Percentiles rank a stretch among this genome's conserved stretches.
Conservation (phyloP, 2,888 invertebrate species). For the Pterobdella sp. region DNA sequence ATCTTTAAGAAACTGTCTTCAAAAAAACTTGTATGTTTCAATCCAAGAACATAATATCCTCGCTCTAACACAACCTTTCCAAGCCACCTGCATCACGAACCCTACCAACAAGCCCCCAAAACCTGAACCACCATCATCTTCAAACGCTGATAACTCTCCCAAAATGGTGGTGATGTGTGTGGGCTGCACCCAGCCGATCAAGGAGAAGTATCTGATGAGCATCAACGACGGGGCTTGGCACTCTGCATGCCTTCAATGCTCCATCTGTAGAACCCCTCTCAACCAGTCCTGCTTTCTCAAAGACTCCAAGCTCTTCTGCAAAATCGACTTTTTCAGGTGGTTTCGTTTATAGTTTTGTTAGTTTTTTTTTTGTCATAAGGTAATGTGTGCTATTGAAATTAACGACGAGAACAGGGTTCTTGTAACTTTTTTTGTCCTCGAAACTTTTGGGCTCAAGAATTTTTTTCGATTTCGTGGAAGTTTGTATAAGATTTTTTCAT, state of each 20-base stretch:
- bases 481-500: too few relatives aligned
- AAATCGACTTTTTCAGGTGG: constrained; percentile 96
- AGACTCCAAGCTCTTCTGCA: constrained; percentile 92
- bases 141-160: neutral
- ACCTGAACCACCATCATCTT: neutral
- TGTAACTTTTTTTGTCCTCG: too few relatives aligned
- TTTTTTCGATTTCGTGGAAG: too few relatives aligned
- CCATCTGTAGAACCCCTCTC: constrained; percentile 83
- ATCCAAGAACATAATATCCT: too few relatives aligned
- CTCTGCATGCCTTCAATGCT: constrained; percentile 89
- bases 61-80: neutral
- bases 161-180: constrained; percentile 61
- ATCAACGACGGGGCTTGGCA: constrained; percentile 97
- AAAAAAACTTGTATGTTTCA: too few relatives aligned
- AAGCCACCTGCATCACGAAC: neutral
- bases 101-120: neutral
- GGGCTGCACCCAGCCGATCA: constrained; percentile 95
- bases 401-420: too few relatives aligned
- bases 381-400: too few relatives aligned
- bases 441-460: too few relatives aligned
- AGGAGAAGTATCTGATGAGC: constrained; percentile 94
- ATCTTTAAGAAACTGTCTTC: too few relatives aligned
- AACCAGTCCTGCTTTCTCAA: constrained; percentile 95
- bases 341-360: neutral
- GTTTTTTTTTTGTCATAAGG: neutral